These are phyloP conservation scores for Perizoma flavofasciatum DNA, from an alignment of 2,888 invertebrate genomes.

Conservation along the genomic window DNA sequence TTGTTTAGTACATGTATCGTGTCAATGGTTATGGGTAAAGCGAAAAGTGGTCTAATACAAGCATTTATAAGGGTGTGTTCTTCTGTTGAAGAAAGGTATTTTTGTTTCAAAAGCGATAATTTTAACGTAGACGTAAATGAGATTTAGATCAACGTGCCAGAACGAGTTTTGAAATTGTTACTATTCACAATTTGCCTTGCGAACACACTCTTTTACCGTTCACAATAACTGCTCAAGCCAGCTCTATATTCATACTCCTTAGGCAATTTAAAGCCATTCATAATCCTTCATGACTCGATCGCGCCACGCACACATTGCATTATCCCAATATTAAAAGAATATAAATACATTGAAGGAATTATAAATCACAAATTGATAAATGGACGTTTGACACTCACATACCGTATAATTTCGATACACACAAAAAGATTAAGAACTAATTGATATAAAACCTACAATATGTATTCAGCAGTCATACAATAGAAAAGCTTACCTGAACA, in stretches of 20 bases:
- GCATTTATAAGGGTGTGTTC: too few species aligned
- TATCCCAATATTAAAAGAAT: constrained; percentile 58
- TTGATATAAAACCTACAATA: constrained; percentile 23
- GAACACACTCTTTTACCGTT: neutral
- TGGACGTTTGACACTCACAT: constrained; percentile 68
- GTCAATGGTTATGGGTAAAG: too few species aligned
- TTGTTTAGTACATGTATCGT: too few species aligned
- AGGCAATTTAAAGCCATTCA: neutral
- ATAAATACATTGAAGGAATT: constrained; percentile 79
- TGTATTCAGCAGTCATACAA: constrained; percentile 16
- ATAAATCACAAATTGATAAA: constrained; percentile 65
- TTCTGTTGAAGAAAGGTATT: too few species aligned
- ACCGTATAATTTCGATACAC: constrained; percentile 25
- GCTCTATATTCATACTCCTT: neutral
- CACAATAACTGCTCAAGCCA: neutral
- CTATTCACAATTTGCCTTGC: neutral
- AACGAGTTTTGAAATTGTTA: neutral
- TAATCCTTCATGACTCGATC: constrained; percentile 33
- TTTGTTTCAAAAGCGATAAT: too few species aligned
- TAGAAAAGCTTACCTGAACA: constrained; percentile 15
- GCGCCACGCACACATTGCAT: constrained; percentile 56
- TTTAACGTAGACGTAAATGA: too few species aligned
- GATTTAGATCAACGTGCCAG: neutral
- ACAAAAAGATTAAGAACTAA: constrained; percentile 25
- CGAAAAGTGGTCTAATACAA: too few species aligned